Evolutionary conservation across 2,113 vertebrate genomes (phyloP).

Genomic region (Pheucticus melanocephalus): DNA sequence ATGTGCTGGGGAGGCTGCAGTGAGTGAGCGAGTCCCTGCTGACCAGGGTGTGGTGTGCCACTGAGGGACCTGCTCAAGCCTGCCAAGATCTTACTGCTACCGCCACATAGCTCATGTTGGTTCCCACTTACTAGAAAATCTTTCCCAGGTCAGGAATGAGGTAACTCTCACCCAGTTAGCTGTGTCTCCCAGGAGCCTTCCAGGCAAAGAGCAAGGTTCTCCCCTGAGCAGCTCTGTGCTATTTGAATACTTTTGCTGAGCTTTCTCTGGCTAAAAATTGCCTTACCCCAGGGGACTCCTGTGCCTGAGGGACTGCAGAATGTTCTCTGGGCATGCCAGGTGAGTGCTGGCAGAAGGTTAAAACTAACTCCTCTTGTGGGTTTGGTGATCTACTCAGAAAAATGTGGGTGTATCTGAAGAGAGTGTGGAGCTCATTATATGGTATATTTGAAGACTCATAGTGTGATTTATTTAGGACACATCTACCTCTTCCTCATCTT

Average conservation of each 20-base stretch:
- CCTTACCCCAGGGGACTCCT: neutral
- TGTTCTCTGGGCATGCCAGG: neutral
- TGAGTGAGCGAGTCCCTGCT: neutral
- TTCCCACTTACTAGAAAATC: constrained; percentile 3
- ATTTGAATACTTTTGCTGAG: constrained; percentile 39
- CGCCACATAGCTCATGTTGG: accelerated
- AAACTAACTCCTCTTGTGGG: neutral
- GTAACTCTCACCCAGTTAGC: constrained; percentile 20
- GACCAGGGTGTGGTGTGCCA: neutral
- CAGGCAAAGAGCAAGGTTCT: neutral
- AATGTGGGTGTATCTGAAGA: neutral
- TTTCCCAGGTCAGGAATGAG: constrained; percentile 30
- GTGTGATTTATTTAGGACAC: neutral
- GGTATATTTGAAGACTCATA: neutral
- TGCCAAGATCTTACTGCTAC: neutral
- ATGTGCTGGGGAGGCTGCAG: neutral
- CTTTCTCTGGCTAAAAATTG: constrained; percentile 23
- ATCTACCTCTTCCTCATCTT: neutral
- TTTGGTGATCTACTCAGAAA: neutral
- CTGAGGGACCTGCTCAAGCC: neutral
- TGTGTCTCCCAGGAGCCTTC: constrained; percentile 5
- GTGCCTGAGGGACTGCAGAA: neutral
- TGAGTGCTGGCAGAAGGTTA: neutral
- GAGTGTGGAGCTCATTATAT: neutral
- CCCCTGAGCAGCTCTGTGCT: neutral